Percentiles rank a stretch among this genome's conserved stretches.
Conservation (phyloP, 2,888 invertebrate genomes). For the Epsilonema sp. region DNA sequence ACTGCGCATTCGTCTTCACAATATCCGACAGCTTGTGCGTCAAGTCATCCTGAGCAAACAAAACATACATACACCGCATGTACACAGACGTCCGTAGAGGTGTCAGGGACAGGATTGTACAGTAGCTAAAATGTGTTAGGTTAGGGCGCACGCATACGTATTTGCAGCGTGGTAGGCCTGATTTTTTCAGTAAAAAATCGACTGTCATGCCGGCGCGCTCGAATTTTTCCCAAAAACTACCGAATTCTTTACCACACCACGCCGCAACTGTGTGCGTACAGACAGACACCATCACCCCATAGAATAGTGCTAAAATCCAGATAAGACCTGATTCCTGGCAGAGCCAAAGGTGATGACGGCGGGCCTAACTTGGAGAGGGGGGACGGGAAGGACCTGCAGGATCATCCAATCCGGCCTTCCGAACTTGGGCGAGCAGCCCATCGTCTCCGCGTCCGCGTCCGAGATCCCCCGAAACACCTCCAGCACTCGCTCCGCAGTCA, state of each 20-base stretch:
- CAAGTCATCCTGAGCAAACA: conserved; percentile 83
- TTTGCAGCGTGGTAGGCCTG: no score
- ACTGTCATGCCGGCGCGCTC: no score
- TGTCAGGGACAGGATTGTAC: no score
- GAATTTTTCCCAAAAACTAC: no score
- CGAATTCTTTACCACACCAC: no score
- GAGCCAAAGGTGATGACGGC: conserved; percentile 99
- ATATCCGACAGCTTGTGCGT: conserved; percentile 97
- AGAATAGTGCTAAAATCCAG: neutral
- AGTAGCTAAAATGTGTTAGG: no score
- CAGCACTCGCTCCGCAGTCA: conserved; percentile 86
- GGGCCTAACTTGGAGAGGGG: conserved; percentile 81
- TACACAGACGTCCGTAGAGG: no score
- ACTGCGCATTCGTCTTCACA: conserved; percentile 88
- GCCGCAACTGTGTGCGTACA: no score
- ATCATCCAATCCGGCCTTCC: conserved; percentile 99
- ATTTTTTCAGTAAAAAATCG: no score
- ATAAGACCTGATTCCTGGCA: conserved; percentile 56
- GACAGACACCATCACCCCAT: no score
- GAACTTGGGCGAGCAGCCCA: conserved; percentile 66
- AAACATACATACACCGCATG: no score
- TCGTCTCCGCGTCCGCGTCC: conserved; percentile 71
- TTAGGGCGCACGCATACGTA: no score
- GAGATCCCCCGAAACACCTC: conserved; percentile 81
- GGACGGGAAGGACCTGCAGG: conserved; percentile 84